Base-by-base conservation (phyloP, 2,797 vertebrate species). In the Peromyscus attwateri region DNA sequence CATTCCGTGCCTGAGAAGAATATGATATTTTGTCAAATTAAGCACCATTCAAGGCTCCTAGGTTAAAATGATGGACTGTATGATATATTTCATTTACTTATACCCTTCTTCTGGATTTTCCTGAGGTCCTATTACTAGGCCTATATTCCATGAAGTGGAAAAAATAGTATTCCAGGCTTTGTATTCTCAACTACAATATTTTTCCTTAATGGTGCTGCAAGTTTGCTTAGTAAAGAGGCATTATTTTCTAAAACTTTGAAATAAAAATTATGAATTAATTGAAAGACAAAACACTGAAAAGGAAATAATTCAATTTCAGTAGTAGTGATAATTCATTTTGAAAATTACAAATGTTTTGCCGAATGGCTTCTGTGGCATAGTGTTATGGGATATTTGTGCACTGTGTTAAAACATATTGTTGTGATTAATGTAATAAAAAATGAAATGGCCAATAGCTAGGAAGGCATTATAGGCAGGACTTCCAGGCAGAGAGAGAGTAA, bases 191-290 rank as follows among this genome's bases (percentile, higher is more conserved):
- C 13, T 75, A 46, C 16, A 77, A 31, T 8, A 1, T 75, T 21
- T 43, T 57, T 49, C 10, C 21, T 49, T 84, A 76, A 37, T 17
- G 93, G 29, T 77, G 34, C 19, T 57, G 68, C 46, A 55, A 87
- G n/a, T 2, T 3, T 25, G 17, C 62, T 71, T 80, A 17, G 46
- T 34, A 3, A 83, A 80, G 64, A 95, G 34, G 12, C 57, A 68
- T 0, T 84, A 68, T 92, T 10, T 87, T 1, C 64, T 64, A 29
- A 19, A 85, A 16, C 14, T 23, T 95, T 70, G 29, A 76, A 90
- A 88, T 87, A 57, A 96, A 76, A 76, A 70, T 62, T 83, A 40
- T 88, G 66, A 88, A 81, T 73, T 68, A 11, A 82, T 57, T 89
- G 62, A 92, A 92, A 16, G 31, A 73, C 6, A 29, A 71, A 43